Evolutionary conservation across 2,113 vertebrate genomes (phyloP), one percentile per base, ranked within the genome.

Genomic region (Pelmatolapia mariae): DNA sequence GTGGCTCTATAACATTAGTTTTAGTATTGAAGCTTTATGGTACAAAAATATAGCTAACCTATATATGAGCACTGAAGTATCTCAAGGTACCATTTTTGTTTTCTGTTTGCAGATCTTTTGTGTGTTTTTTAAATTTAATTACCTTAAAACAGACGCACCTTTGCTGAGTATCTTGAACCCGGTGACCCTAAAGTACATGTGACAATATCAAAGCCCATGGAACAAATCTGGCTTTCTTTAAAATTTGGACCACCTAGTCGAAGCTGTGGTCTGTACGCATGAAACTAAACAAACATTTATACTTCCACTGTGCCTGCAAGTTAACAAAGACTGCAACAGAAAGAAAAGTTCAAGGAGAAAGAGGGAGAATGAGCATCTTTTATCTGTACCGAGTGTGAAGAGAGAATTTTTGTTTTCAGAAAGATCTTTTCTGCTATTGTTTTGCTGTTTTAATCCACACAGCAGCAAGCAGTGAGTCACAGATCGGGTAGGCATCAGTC

Each of bases 141-240:
- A 52, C 45, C 73, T 78, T 78, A 52, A 52, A 31, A n/a, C 45
- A 31, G 24, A n/a, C 0, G 0, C 2, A 0, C 8, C 0, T 71
- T 43, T 71, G 15, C 7, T 52, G 26, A 78, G 0, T n/a, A 52
- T 3, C 1, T 31, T 33, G 18, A 78, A 33, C 45, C 45, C 5
- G 0, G 10, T 78, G 26, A 78, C 73, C 26, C 45, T 31, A 78
- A 50, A 78, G 5, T 52, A 31, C 45, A 52, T 19, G 40, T 78
- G 45, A 12, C 43, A 50, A 31, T 50, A 50, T 78, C 53, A 54
- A 54, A n/a, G 26, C 26, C 43, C 73, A 31, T 78, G 45, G 73
- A 12, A 52, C 26, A 78, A 52, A 50, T 31, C 16, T 31, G 43
- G 1, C 16, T 29, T 78, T 43, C 22, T 71, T 78, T 50, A 18